Percentiles rank a stretch among this genome's conserved stretches.
phyloP scores from a whole-genome alignment of 2,888 invertebrate genomes.

The Tortricodes alternella region DNA sequence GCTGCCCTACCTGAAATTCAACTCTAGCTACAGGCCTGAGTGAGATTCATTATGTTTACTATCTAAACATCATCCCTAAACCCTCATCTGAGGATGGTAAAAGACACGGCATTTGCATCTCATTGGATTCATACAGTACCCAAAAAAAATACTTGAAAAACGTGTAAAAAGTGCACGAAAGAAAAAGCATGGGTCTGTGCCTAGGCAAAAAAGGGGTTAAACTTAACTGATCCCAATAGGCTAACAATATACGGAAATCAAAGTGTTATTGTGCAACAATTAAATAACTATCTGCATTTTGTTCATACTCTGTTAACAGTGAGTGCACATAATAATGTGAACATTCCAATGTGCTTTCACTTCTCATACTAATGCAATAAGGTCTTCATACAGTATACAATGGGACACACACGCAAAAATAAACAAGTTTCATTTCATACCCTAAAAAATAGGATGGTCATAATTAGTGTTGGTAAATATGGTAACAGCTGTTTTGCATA shows the following conservation, averaged over 20 bases:
- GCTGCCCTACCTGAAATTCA: no score
- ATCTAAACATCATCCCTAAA: no score
- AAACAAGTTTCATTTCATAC: conserved; percentile 31
- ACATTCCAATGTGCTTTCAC: conserved; percentile 69
- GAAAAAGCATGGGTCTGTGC: no score
- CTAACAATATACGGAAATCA: conserved; percentile 5
- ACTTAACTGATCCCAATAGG: no score
- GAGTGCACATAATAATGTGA: conserved; percentile 56
- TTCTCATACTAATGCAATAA: conserved; percentile 49
- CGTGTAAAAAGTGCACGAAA: no score
- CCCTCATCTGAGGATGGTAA: no score
- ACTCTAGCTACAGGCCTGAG: no score
- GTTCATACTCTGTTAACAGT: conserved; percentile 52
- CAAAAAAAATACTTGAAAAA: no score
- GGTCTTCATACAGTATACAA: conserved; percentile 28
- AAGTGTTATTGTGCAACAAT: conserved; percentile 30
- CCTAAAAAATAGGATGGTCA: conserved; percentile 22
- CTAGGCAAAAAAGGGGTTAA: no score
- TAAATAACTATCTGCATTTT: conserved; percentile 46
- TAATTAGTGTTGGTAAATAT: conserved; percentile 29
- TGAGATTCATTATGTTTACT: no score
- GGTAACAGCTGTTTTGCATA: conserved; percentile 33
- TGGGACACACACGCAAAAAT: conserved; percentile 27
- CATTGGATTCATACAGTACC: no score
- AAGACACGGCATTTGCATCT: no score